Base-by-base conservation (phyloP, 2,113 vertebrate species). In the Psophia crepitans region DNA sequence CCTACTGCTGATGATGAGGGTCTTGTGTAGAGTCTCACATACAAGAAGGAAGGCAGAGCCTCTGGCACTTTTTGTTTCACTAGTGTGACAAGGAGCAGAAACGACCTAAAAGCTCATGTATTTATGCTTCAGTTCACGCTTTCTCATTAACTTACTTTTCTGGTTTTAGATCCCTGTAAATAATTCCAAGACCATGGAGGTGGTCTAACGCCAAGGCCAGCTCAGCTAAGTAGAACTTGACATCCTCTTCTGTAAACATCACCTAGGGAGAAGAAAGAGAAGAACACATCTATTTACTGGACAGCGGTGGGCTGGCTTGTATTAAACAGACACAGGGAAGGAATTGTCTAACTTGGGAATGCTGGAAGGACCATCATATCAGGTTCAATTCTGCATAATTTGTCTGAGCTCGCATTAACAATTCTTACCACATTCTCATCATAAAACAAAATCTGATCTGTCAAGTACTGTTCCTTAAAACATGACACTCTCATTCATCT, bases 211-310 rank as follows among this genome's bases (percentile, higher is more conserved):
- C 99, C 97, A 99, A 94, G 82, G 99, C 99, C 95, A 99, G 97
- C 94, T 99, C 98, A 44, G 99, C 99, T 97, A 99, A 92, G 95
- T 99, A 99, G 97, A 99, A 99, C 96, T 99, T 99, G 92, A 99
- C 99, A 43, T 99, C 99, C 89, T 99, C 99, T 96, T 99, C 99
- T 3, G 99, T 99, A 98, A 99, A 99, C 99, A 99, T 99, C 53
- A 99, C 99, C 99, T 99, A n/a, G 77, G 9, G 26, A 86, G 48
- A 70, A 90, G 33, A 60, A 84, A 89, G 23, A 96, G 70, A 89
- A 97, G 56, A 61, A 43, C 37, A 33, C 2, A 5, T 18, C 17
- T 28, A 44, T 43, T 93, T 75, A 91, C 49, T 84, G 35, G 39
- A 26, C 9, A 39, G 14, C 0, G 4, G 69, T 33, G 8, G 14